Conservation (phyloP, 2,888 invertebrate species). For the Boloria selene region DNA sequence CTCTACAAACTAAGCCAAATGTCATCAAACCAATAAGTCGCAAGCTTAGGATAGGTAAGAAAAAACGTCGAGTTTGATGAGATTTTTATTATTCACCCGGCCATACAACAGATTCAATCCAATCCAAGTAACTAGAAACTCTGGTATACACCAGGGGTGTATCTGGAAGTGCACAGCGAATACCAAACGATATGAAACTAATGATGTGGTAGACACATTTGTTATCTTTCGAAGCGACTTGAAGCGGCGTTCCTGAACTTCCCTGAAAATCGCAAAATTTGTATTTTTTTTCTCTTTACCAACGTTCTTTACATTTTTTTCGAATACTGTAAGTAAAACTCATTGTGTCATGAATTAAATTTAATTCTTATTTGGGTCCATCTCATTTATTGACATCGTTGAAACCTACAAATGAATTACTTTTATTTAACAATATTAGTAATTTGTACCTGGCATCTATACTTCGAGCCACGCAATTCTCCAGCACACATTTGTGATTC, state of each 20-base stretch:
- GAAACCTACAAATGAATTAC: too few species aligned
- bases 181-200: conserved; percentile 84
- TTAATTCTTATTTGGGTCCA: too few species aligned
- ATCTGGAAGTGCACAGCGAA: conserved; percentile 68
- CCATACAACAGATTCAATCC: conserved; percentile 84
- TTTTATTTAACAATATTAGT: too few species aligned
- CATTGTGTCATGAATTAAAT: too few species aligned
- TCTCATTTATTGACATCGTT: too few species aligned
- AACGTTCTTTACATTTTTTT: too few species aligned
- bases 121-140: conserved; percentile 78
- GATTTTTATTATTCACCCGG: conserved; percentile 52
- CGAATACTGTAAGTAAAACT: too few species aligned
- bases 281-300: too few species aligned
- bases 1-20: too few species aligned
- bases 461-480: conserved; percentile 64
- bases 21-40: too few species aligned
- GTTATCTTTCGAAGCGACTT: conserved; percentile 76
- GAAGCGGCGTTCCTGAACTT: conserved; percentile 88
- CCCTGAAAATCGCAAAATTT: conserved; percentile 71
- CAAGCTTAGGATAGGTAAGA: neutral
- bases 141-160: conserved; percentile 82
- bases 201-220: conserved; percentile 81
- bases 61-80: neutral
- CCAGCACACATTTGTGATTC: conserved; percentile 71
- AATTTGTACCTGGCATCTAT: conserved; percentile 69